These are phyloP conservation scores for Gasteruption jaculator DNA, from an alignment of 2,888 invertebrate species.

Conservation along the genomic window DNA sequence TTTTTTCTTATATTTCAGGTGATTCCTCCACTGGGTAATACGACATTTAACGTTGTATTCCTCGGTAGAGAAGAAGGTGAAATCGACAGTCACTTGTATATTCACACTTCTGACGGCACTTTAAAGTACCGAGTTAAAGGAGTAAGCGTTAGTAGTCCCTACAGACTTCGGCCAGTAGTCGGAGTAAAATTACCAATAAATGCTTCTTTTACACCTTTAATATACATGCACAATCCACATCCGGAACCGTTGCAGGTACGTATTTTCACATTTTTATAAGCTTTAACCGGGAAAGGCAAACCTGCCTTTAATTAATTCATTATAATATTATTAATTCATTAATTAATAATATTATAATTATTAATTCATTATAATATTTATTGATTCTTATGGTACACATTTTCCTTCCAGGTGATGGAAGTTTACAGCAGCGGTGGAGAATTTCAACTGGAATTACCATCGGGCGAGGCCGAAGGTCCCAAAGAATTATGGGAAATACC, in stretches of 20 bases:
- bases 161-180: slow-evolving; percentile 84
- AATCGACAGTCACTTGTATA: slow-evolving; percentile 81
- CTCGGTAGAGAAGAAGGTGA: slow-evolving; percentile 87
- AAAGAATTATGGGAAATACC: slow-evolving; percentile 87
- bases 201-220: slow-evolving; percentile 82
- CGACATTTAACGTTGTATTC: slow-evolving; percentile 94
- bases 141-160: slow-evolving; percentile 84
- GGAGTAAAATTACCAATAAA: slow-evolving; percentile 89
- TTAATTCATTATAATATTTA: slow-evolving; percentile 2
- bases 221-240: slow-evolving; percentile 94
- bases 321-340: slow-evolving; percentile 1
- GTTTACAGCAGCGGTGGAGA: slow-evolving; percentile 86
- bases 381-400: neutral
- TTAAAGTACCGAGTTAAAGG: slow-evolving; percentile 83
- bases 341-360: neutral
- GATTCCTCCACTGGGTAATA: slow-evolving; percentile 86
- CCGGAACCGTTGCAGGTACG: slow-evolving; percentile 77
- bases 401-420: slow-evolving; percentile 64
- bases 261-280: slow-evolving; percentile 7
- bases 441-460: slow-evolving; percentile 82
- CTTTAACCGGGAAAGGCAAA: slow-evolving; percentile 10
- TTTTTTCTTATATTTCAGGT: slow-evolving; percentile 59
- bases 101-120: slow-evolving; percentile 92
- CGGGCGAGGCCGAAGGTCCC: slow-evolving; percentile 72
- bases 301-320: neutral